These are phyloP conservation scores for Helicoverpa zea DNA, from an alignment of 1,140 invertebrate species.

Conservation along the genomic window DNA sequence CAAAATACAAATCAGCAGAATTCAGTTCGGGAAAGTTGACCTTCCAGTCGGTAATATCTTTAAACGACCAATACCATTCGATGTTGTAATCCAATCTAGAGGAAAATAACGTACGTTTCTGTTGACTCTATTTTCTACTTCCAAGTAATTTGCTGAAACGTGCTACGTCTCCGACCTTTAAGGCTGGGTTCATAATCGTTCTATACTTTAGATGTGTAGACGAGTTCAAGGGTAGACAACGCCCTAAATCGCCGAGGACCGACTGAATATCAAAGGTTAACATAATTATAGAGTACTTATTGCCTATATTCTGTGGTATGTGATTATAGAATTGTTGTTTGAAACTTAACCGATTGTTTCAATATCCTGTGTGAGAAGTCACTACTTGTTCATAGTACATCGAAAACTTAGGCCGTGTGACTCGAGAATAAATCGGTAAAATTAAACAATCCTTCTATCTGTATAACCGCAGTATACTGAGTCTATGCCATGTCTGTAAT, in stretches of 20 bases:
- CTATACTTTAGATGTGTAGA: constrained; percentile 43
- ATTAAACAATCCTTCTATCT: constrained; percentile 21
- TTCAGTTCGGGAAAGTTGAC: neutral
- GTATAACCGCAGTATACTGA: constrained; percentile 28
- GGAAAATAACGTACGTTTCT: constrained; percentile 7
- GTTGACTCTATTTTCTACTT: constrained; percentile 9
- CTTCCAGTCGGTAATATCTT: neutral
- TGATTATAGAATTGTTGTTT: constrained; percentile 6
- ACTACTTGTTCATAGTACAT: neutral
- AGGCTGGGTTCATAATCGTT: constrained; percentile 19
- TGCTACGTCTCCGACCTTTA: constrained; percentile 29
- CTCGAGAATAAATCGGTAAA: no score
- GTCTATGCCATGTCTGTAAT: constrained; percentile 56
- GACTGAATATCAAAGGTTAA: constrained; percentile 33
- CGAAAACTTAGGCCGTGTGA: neutral
- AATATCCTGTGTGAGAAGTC: neutral
- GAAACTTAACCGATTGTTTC: constrained; percentile 3
- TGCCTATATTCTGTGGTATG: neutral
- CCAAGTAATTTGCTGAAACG: constrained; percentile 28
- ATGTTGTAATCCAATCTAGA: constrained; percentile 38
- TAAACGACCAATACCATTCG: constrained; percentile 21
- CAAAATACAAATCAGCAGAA: neutral
- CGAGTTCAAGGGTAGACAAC: constrained; percentile 48
- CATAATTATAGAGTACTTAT: neutral
- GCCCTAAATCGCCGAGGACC: constrained; percentile 31